Base-by-base conservation (phyloP, 2,113 vertebrate species). In the Rhegmatorhina hoffmannsi region DNA sequence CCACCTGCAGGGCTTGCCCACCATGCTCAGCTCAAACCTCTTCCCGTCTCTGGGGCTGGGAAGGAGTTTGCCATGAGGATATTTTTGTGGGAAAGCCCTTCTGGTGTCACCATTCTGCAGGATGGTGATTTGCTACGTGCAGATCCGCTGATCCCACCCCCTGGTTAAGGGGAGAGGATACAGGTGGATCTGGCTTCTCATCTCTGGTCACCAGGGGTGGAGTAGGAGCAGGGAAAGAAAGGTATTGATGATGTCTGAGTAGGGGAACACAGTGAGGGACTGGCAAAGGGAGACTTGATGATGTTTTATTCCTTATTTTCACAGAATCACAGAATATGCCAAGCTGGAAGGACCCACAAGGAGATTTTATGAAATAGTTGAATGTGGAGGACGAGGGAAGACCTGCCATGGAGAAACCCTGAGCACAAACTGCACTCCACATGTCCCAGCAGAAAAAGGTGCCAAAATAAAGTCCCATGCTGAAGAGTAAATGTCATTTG, bases 401-500 rank as follows among this genome's bases (percentile, higher is more conserved):
- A 13, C 9, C 43, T 59, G 20, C 18, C 55, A 50, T 4, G 0
- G 52, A 87, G 87, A 47, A 90, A 47, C 31, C 56, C 60, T 44
- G 44, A 33, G 58, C 1, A 5, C 28, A 18, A 56, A 31, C 23
- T n/a, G 56, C 46, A 36, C 29, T 80, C 52, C 85, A 73, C 9
- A 0, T 16, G 20, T 47, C 67, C 62, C 70, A 74, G 79, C 60
- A 59, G 81, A 20, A 62, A 75, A 44, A 11, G 17, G 46, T 92
- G 70, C 93, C 94, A 95, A 97, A 96, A 94, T 91, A 93, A 96
- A 95, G 93, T 64, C 56, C 12, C 10, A 31, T 29, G 33, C 74
- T 60, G 75, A 91, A 49, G 29, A 84, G 69, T 47, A 62, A 76
- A 82, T 11, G 13, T 7, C 38, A 19, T 28, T 20, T 70, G 7